Percentiles rank a stretch among this genome's conserved stretches.
Conservation (phyloP, 1,140 invertebrate species). For the Atta cephalotes region DNA sequence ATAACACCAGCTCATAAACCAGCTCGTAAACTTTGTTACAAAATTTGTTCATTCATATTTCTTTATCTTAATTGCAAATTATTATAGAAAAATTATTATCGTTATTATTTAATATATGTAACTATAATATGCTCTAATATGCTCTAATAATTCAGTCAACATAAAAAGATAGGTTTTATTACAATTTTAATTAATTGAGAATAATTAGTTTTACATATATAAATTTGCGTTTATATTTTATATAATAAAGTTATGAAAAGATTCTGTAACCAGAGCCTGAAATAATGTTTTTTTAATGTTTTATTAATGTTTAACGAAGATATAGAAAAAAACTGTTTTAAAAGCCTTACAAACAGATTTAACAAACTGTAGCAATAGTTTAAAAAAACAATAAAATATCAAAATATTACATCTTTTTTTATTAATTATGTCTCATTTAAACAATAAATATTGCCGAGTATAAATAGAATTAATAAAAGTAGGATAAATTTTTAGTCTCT, state of each 20-base stretch:
- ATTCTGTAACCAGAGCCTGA: neutral
- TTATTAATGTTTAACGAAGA: neutral
- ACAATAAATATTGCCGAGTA: neutral
- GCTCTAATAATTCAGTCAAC: neutral
- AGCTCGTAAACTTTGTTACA: neutral
- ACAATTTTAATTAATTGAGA: no score
- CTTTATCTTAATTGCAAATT: neutral
- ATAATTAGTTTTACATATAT: neutral
- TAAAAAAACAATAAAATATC: neutral
- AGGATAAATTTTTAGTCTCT: neutral
- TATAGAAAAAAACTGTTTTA: neutral
- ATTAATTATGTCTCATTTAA: neutral
- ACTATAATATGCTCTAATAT: neutral
- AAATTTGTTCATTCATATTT: neutral
- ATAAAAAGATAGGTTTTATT: neutral
- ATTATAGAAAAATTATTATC: neutral
- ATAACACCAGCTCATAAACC: slow-evolving; percentile 2
- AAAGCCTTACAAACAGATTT: neutral
- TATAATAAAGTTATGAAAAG: neutral
- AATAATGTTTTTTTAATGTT: neutral
- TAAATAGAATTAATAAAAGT: neutral
- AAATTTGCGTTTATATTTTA: neutral
- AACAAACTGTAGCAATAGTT: neutral
- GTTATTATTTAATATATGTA: neutral
- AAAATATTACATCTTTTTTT: neutral